Evolutionary conservation across 2,113 vertebrate genomes (phyloP).

Genomic region (Vicugna pacos): DNA sequence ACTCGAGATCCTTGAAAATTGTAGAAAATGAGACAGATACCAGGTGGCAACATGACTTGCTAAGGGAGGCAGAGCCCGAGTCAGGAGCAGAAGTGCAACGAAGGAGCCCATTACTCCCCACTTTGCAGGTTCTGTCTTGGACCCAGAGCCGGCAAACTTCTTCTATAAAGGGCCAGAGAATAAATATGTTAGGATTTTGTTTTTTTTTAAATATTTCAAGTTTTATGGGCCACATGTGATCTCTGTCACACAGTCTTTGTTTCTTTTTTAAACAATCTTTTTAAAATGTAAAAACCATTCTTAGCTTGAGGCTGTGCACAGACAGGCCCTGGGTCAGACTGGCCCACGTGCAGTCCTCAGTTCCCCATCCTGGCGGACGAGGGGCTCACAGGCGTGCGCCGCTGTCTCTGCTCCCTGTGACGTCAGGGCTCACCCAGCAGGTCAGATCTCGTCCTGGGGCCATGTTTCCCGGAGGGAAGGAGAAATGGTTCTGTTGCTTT

Average conservation of each 20-base stretch:
- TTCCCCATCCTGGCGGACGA: accelerated
- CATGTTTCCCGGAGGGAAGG: background rate
- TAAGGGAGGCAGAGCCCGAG: background rate
- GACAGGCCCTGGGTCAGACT: background rate
- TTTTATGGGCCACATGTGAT: background rate
- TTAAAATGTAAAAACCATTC: background rate
- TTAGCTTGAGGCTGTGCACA: background rate
- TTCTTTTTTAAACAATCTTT: background rate
- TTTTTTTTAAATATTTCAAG: too few species aligned
- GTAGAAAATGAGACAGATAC: background rate
- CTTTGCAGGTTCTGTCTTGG: too few species aligned
- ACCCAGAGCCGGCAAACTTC: background rate
- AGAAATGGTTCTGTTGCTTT: background rate
- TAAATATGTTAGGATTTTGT: background rate
- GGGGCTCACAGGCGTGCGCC: too few species aligned
- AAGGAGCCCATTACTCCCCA: background rate
- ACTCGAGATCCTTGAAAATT: background rate
- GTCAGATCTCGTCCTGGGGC: accelerated
- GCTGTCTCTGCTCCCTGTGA: accelerated
- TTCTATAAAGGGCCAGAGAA: background rate
- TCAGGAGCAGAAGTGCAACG: background rate
- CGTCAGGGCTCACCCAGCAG: accelerated
- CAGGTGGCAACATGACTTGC: background rate
- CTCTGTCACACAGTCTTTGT: background rate
- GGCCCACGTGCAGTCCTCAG: accelerated